Percentiles rank a stretch among this genome's conserved stretches.
Evolutionary conservation across 2,888 invertebrate species (phyloP).

Genomic region (Drosophila tripunctata): DNA sequence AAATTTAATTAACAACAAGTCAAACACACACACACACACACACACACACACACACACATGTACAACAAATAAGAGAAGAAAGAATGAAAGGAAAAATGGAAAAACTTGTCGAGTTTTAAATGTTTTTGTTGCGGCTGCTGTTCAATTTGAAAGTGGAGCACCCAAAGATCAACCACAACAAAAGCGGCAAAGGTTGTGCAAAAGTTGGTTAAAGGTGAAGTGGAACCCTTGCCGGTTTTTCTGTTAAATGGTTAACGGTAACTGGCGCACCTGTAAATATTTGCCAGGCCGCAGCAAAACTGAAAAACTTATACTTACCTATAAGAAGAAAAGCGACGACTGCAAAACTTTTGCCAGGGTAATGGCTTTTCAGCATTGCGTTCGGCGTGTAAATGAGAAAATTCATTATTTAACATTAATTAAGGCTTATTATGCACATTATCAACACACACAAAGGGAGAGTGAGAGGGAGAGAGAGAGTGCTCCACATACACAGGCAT

Average conservation of each 20-base stretch:
- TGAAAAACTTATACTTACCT: slow-evolving; percentile 36
- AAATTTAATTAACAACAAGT: slow-evolving; percentile 54
- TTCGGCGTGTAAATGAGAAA: slow-evolving; percentile 71
- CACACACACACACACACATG: not conserved
- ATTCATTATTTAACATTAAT: slow-evolving; percentile 81
- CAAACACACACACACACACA: slow-evolving; percentile 23
- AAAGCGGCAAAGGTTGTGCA: slow-evolving; percentile 31
- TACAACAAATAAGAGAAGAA: not conserved
- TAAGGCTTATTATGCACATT: slow-evolving; percentile 78
- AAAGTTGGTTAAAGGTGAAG: slow-evolving; percentile 10
- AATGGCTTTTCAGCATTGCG: slow-evolving; percentile 57
- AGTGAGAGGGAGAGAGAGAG: slow-evolving; percentile 18
- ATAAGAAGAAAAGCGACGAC: slow-evolving; percentile 38
- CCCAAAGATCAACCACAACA: slow-evolving; percentile 59
- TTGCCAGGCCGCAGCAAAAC: slow-evolving; percentile 43
- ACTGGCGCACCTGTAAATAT: slow-evolving; percentile 55
- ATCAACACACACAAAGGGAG: slow-evolving; percentile 58
- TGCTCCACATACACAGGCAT: not conserved
- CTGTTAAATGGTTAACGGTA: slow-evolving; percentile 12
- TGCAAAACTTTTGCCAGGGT: slow-evolving; percentile 27
- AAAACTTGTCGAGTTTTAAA: slow-evolving; percentile 46
- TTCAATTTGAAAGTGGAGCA: slow-evolving; percentile 23
- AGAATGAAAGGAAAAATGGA: slow-evolving; percentile 4
- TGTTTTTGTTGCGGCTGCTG: slow-evolving; percentile 58
- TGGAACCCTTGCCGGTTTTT: slow-evolving; percentile 3